Evolutionary conservation across 2,888 invertebrate species (phyloP).

Genomic region (Allacma fusca): DNA sequence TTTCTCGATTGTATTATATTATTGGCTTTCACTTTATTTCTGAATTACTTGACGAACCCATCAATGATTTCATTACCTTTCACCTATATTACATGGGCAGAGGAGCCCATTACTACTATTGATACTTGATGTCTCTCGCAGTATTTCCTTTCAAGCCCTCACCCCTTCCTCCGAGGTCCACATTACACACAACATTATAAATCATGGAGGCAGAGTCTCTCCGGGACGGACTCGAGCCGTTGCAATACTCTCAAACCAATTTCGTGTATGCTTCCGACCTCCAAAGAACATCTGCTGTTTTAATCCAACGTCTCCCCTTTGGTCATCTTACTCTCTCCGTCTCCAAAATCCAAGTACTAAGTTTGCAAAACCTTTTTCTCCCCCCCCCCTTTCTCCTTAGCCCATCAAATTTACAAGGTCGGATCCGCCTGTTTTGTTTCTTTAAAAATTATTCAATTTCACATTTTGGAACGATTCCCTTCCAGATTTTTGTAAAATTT

Average conservation of each 20-base stretch:
- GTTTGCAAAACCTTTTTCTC: not conserved
- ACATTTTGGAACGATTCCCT: no score
- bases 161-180: not conserved
- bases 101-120: not conserved
- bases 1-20: not conserved
- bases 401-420: no score
- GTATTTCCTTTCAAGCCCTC: not conserved
- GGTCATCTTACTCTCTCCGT: slow-evolving; percentile 14
- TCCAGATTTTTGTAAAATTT: no score
- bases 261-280: slow-evolving; percentile 35
- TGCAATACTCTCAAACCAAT: slow-evolving; percentile 43
- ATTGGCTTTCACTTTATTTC: slow-evolving; percentile 6
- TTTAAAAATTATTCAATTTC: no score
- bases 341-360: not conserved
- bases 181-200: slow-evolving; percentile 14
- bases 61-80: slow-evolving; percentile 8
- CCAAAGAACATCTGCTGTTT: slow-evolving; percentile 45
- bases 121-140: not conserved
- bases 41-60: not conserved
- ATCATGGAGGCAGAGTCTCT: slow-evolving; percentile 35
- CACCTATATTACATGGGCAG: not conserved
- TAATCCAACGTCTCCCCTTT: slow-evolving; percentile 36
- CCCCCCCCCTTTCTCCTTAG: no score
- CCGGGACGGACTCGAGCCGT: slow-evolving; percentile 30
- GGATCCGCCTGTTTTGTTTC: no score